phyloP scores from a whole-genome alignment of 2,113 vertebrate species.

The Prionailurus viverrinus region DNA sequence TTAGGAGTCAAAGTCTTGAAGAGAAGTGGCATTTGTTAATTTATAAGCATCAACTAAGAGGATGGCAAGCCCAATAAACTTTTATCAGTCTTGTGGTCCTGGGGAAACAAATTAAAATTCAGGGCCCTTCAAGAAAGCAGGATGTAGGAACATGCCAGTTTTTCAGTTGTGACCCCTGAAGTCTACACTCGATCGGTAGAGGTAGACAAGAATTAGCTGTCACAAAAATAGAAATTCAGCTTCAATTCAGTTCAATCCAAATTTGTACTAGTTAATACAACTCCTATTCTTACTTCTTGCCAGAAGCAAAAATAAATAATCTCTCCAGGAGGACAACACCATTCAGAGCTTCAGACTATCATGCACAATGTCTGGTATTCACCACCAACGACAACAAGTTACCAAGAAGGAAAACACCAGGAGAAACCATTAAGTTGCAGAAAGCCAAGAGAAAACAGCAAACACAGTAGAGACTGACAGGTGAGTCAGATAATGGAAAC shows the following conservation, averaged over 20 bases:
- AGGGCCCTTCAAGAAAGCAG: not conserved
- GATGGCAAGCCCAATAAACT: not conserved
- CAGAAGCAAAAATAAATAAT: not conserved
- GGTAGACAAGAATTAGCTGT: not conserved
- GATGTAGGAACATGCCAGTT: not conserved
- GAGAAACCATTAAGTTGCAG: not conserved
- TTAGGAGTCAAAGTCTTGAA: not conserved
- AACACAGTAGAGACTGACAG: not conserved
- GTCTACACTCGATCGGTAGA: not conserved
- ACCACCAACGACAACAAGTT: not conserved
- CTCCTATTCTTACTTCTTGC: not conserved
- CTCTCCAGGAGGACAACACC: not conserved
- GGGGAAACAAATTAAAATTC: slow-evolving; percentile 18
- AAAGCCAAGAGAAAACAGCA: not conserved
- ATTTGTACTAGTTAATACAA: not conserved
- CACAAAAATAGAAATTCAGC: not conserved
- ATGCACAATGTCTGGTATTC: too few relatives aligned
- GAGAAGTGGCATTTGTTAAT: not conserved
- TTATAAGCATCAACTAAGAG: not conserved
- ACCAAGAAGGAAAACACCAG: not conserved
- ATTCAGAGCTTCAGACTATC: not conserved
- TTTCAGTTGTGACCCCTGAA: not conserved
- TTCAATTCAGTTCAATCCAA: not conserved
- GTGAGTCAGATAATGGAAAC: not conserved
- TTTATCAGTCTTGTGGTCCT: not conserved